Evolutionary conservation across 2,888 invertebrate genomes (phyloP).

Genomic region (Tachina fera): DNA sequence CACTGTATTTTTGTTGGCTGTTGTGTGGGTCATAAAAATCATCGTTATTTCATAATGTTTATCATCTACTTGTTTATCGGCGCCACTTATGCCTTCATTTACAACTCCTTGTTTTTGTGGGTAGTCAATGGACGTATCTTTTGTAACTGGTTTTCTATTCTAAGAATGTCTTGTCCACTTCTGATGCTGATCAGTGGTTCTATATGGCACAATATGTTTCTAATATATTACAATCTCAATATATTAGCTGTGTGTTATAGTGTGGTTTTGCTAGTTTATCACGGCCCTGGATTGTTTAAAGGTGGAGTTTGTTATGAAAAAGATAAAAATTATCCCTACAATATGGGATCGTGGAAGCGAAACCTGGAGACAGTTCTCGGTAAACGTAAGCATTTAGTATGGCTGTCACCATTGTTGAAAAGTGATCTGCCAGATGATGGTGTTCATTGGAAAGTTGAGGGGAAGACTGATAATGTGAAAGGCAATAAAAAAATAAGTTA

Average conservation of each 20-base stretch:
- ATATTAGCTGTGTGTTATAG: slow-evolving; percentile 87
- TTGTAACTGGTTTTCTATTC: slow-evolving; percentile 83
- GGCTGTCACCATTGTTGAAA: slow-evolving; percentile 89
- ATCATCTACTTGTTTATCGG: slow-evolving; percentile 89
- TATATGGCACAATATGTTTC: slow-evolving; percentile 86
- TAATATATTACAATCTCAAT: slow-evolving; percentile 89
- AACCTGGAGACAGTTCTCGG: slow-evolving; percentile 92
- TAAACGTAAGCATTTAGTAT: slow-evolving; percentile 89
- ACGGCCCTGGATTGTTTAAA: slow-evolving; percentile 87
- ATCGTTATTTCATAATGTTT: slow-evolving; percentile 92
- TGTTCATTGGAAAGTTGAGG: slow-evolving; percentile 83
- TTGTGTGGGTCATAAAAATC: slow-evolving; percentile 93
- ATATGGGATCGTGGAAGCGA: slow-evolving; percentile 86
- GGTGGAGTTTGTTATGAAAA: slow-evolving; percentile 87
- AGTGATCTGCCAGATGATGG: slow-evolving; percentile 92
- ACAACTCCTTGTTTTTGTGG: slow-evolving; percentile 88
- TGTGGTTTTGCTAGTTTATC: slow-evolving; percentile 87
- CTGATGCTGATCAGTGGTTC: slow-evolving; percentile 88
- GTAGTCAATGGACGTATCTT: slow-evolving; percentile 75
- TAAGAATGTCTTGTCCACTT: slow-evolving; percentile 89
- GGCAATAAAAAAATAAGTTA: slow-evolving; percentile 13
- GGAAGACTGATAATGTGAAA: slow-evolving; percentile 31
- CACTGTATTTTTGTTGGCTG: slow-evolving; percentile 94
- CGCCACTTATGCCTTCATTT: slow-evolving; percentile 87
- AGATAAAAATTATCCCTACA: slow-evolving; percentile 84